A percentile compares a stretch with the other conserved stretches of the same genome.
These are phyloP conservation scores for Patagioenas fasciata DNA, from an alignment of 2,113 vertebrate genomes.

Conservation along the genomic window DNA sequence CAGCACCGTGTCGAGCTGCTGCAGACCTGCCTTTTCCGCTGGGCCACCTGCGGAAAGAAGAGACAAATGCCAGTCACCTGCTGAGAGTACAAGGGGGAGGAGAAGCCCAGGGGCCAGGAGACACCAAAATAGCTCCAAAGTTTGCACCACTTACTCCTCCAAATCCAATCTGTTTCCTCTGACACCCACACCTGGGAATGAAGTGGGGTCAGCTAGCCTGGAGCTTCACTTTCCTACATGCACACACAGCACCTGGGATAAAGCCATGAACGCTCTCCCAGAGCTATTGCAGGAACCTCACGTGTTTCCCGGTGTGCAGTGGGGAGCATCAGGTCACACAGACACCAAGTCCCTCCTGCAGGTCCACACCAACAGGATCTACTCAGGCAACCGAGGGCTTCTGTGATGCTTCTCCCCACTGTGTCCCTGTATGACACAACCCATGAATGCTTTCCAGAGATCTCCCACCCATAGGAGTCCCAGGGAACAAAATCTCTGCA, in stretches of 20 bases:
- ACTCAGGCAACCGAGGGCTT: not conserved
- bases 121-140: not conserved
- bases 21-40: conserved; percentile 90
- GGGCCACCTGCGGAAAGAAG: conserved; percentile 82
- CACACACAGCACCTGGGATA: accelerated
- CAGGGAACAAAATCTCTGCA: not conserved
- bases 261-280: not conserved
- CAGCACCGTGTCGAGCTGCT: conserved; percentile 89
- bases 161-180: not conserved
- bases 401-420: not conserved
- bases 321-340: not conserved
- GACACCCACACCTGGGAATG: not conserved
- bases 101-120: not conserved
- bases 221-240: not conserved
- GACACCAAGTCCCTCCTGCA: not conserved
- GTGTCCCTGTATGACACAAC: not conserved
- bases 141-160: not conserved
- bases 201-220: not conserved
- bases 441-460: accelerated
- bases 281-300: not conserved
- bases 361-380: not conserved
- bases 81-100: not conserved
- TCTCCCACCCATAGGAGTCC: not conserved
- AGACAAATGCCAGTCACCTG: not conserved
- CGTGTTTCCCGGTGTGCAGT: accelerated